A percentile compares a stretch with the other conserved stretches of the same genome.
Evolutionary conservation across 2,797 vertebrate species (phyloP).

Genomic region (Aeoliscus strigatus): DNA sequence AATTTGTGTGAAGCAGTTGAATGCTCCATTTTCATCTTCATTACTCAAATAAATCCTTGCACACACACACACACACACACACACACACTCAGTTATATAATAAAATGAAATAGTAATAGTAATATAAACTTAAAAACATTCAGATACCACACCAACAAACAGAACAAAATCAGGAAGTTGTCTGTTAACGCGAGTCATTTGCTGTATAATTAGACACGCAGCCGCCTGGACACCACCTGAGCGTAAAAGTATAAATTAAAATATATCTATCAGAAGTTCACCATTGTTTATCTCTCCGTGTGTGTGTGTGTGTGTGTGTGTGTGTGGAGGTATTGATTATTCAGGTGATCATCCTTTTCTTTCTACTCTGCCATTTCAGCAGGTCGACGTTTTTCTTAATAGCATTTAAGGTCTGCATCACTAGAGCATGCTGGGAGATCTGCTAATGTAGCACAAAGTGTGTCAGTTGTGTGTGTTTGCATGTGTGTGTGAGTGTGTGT

Average conservation of each 20-base stretch:
- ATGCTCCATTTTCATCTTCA: conserved; percentile 27
- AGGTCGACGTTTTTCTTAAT: conserved; percentile 25
- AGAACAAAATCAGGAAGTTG: no score
- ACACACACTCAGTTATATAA: neutral
- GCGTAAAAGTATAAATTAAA: no score
- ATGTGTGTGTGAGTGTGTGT: conserved; percentile 18
- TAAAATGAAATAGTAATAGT: no score
- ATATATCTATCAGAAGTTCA: no score
- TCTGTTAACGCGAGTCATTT: no score
- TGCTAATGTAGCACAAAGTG: conserved; percentile 22
- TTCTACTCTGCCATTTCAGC: conserved; percentile 17
- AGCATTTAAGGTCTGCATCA: conserved; percentile 48
- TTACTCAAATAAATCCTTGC: conserved; percentile 23
- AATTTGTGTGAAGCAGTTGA: conserved; percentile 30
- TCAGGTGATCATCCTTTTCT: conserved; percentile 43
- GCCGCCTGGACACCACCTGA: no score
- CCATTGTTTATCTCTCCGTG: no score
- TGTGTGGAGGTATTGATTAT: conserved; percentile 37
- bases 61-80: conserved; percentile 4
- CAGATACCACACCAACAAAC: no score
- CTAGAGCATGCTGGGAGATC: conserved; percentile 52
- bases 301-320: conserved; percentile 8
- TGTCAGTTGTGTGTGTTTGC: conserved; percentile 15
- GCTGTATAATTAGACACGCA: no score
- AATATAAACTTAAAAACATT: no score